Conservation (phyloP, 2,113 vertebrate genomes). For the Phrynocephalus versicolor region DNA sequence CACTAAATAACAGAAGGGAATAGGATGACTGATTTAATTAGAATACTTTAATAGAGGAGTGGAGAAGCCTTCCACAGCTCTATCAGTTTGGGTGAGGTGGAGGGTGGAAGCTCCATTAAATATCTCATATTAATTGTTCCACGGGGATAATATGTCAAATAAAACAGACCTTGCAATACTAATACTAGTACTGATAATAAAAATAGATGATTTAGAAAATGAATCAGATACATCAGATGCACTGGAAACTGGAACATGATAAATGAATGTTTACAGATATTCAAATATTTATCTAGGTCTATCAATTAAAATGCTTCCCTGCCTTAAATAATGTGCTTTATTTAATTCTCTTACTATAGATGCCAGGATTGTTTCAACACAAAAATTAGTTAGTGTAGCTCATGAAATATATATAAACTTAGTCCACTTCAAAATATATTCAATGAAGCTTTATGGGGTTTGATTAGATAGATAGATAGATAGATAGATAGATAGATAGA, state of each 20-base stretch:
- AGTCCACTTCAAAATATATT: too few relatives aligned
- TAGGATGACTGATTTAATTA: slow-evolving; percentile 81
- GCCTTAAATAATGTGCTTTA: slow-evolving; percentile 30
- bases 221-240: slow-evolving; percentile 25
- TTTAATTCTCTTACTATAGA: not conserved
- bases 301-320: slow-evolving; percentile 45
- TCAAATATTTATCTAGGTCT: slow-evolving; percentile 62
- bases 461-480: too few relatives aligned
- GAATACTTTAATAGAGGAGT: slow-evolving; percentile 79
- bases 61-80: slow-evolving; percentile 67
- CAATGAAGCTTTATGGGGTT: too few relatives aligned
- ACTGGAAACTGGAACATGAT: slow-evolving; percentile 53
- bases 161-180: slow-evolving; percentile 56
- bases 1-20: slow-evolving; percentile 77
- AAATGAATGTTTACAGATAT: slow-evolving; percentile 43
- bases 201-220: slow-evolving; percentile 42
- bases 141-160: slow-evolving; percentile 68
- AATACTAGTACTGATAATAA: slow-evolving; percentile 20
- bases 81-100: slow-evolving; percentile 55
- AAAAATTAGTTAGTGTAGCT: not conserved
- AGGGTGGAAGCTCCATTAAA: slow-evolving; percentile 67
- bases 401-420: slow-evolving; percentile 7
- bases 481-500: too few relatives aligned
- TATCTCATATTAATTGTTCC: slow-evolving; percentile 74
- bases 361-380: not conserved